These are phyloP conservation scores for Phyto melanocephala DNA, from an alignment of 2,888 invertebrate species.

Conservation along the genomic window DNA sequence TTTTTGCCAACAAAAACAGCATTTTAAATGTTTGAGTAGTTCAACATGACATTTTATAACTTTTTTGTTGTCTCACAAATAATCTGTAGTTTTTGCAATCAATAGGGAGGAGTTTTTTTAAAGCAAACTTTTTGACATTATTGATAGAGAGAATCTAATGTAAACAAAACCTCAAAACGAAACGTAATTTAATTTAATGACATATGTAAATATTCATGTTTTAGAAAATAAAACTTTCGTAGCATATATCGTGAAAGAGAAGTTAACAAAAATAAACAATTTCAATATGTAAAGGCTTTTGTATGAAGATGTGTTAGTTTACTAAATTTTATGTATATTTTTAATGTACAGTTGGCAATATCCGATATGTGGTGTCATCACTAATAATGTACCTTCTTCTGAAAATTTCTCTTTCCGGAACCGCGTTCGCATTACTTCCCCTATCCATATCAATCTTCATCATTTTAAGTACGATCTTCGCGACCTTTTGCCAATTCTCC, in stretches of 20 bases:
- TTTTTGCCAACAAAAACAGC: neutral
- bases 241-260: neutral
- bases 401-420: too few relatives aligned
- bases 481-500: too few relatives aligned
- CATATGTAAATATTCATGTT: conserved; percentile 6
- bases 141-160: neutral
- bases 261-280: neutral
- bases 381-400: too few relatives aligned
- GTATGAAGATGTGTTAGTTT: neutral
- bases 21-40: neutral
- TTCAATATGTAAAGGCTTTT: neutral
- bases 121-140: neutral
- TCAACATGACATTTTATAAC: conserved; percentile 8
- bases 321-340: too few relatives aligned
- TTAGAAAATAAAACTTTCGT: neutral
- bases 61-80: neutral
- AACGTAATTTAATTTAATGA: conserved; percentile 27
- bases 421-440: too few relatives aligned
- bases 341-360: too few relatives aligned
- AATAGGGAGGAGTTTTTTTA: neutral
- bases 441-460: too few relatives aligned
- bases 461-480: too few relatives aligned
- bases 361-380: too few relatives aligned
- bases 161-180: neutral
- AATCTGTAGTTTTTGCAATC: neutral